phyloP scores from a whole-genome alignment of 1,140 invertebrate species.

The Drosophila melanica region DNA sequence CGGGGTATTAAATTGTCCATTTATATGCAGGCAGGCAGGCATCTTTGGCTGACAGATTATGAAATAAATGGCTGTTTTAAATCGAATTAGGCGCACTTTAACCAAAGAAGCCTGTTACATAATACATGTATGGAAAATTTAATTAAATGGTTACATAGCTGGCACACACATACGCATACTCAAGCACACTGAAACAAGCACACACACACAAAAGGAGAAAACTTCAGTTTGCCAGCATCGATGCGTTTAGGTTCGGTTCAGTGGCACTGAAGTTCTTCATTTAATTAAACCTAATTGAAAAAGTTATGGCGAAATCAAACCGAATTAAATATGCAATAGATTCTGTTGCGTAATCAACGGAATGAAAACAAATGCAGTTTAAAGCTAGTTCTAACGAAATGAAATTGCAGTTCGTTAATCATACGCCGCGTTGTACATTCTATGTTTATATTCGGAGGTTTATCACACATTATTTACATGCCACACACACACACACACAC shows the following conservation, averaged over 20 bases:
- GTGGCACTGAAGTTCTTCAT: constrained; percentile 55
- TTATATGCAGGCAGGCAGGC: too few species aligned
- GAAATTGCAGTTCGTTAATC: constrained; percentile 63
- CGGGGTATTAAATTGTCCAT: too few species aligned
- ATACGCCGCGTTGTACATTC: constrained; percentile 46
- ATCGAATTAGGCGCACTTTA: constrained; percentile 43
- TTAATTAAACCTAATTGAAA: constrained; percentile 80
- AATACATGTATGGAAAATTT: constrained; percentile 57
- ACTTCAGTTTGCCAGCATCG: constrained; percentile 11
- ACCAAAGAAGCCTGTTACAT: constrained; percentile 18
- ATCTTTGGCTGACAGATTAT: not conserved
- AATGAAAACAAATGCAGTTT: constrained; percentile 35
- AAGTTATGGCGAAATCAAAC: constrained; percentile 76
- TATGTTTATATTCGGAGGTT: constrained; percentile 42
- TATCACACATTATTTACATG: constrained; percentile 31
- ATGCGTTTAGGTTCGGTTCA: constrained; percentile 12
- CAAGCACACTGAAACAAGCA: too few species aligned
- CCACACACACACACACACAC: constrained; percentile 6
- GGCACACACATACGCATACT: constrained; percentile 9
- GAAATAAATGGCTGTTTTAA: constrained; percentile 15
- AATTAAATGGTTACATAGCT: constrained; percentile 58
- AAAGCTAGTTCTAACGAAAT: not conserved
- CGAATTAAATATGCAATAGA: constrained; percentile 78
- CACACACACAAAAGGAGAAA: constrained; percentile 6
- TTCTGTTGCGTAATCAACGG: constrained; percentile 62